These are phyloP conservation scores for Apotomis capreana DNA, from an alignment of 2,888 invertebrate genomes.

Conservation along the genomic window DNA sequence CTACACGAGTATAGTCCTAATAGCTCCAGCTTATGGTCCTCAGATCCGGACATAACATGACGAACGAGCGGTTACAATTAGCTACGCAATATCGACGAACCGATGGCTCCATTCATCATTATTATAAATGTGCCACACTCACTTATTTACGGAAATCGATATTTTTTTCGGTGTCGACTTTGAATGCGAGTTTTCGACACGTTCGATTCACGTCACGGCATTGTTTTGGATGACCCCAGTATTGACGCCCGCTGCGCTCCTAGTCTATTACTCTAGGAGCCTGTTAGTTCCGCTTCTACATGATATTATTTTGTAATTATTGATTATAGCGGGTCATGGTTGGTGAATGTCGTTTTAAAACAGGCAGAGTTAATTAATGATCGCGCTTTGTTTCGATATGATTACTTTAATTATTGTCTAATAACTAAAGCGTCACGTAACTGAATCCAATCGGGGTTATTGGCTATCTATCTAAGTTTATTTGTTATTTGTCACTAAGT, in stretches of 20 bases:
- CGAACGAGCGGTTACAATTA: slow-evolving; percentile 70
- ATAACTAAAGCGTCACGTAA: slow-evolving; percentile 61
- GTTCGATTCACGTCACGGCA: slow-evolving; percentile 76
- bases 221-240: slow-evolving; percentile 77
- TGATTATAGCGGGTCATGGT: slow-evolving; percentile 79
- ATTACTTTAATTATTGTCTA: slow-evolving; percentile 63
- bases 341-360: slow-evolving; percentile 64
- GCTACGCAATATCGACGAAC: slow-evolving; percentile 77
- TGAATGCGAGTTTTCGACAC: slow-evolving; percentile 78
- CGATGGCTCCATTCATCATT: slow-evolving; percentile 81
- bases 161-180: slow-evolving; percentile 81
- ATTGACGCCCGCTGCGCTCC: slow-evolving; percentile 68
- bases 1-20: slow-evolving; percentile 7
- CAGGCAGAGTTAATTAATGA: slow-evolving; percentile 71
- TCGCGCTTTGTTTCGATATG: slow-evolving; percentile 55
- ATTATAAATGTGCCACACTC: slow-evolving; percentile 83
- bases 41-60: slow-evolving; percentile 5
- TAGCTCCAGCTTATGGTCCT: slow-evolving; percentile 8
- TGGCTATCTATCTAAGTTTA: slow-evolving; percentile 4
- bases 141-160: slow-evolving; percentile 84
- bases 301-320: slow-evolving; percentile 78
- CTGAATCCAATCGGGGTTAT: slow-evolving; percentile 51
- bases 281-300: slow-evolving; percentile 76
- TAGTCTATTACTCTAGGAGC: slow-evolving; percentile 58
- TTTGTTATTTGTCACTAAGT: slow-evolving; percentile 17